Conservation (phyloP, 2,888 invertebrate genomes). For the Drosophila meridionalis region DNA sequence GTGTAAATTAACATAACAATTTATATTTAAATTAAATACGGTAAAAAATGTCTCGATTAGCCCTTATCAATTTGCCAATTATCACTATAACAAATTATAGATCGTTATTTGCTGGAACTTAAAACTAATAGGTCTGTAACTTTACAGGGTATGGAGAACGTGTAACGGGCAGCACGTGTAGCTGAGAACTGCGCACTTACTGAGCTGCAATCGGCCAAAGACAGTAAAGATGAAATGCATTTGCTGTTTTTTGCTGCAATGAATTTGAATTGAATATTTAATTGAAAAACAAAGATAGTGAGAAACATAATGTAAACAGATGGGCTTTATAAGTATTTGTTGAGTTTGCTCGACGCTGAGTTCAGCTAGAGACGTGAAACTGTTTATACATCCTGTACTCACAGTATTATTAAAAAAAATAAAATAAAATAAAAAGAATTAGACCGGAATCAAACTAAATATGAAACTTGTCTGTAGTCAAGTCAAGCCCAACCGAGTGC, state of each 20-base stretch:
- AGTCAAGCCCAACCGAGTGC: too few species aligned
- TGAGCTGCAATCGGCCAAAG: neutral
- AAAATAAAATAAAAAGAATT: too few species aligned
- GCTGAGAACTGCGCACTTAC: neutral
- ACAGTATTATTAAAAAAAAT: too few species aligned
- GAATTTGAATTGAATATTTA: slow-evolving; percentile 18
- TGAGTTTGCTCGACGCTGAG: neutral
- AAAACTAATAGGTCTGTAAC: neutral
- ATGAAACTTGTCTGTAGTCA: too few species aligned
- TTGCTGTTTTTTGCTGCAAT: slow-evolving; percentile 4
- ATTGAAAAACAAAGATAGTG: slow-evolving; percentile 5
- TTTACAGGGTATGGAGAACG: slow-evolving; percentile 1
- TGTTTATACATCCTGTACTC: too few species aligned
- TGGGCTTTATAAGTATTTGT: neutral
- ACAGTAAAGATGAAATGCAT: neutral
- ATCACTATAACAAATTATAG: neutral
- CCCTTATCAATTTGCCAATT: neutral
- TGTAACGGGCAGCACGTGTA: too few species aligned
- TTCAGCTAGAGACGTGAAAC: neutral
- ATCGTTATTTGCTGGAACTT: neutral
- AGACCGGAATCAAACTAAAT: too few species aligned
- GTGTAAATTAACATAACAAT: too few species aligned
- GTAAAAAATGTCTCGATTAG: neutral
- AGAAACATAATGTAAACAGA: neutral
- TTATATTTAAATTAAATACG: neutral